These are phyloP conservation scores for Betta splendens DNA, from an alignment of 2,797 vertebrate genomes.

Conservation along the genomic window DNA sequence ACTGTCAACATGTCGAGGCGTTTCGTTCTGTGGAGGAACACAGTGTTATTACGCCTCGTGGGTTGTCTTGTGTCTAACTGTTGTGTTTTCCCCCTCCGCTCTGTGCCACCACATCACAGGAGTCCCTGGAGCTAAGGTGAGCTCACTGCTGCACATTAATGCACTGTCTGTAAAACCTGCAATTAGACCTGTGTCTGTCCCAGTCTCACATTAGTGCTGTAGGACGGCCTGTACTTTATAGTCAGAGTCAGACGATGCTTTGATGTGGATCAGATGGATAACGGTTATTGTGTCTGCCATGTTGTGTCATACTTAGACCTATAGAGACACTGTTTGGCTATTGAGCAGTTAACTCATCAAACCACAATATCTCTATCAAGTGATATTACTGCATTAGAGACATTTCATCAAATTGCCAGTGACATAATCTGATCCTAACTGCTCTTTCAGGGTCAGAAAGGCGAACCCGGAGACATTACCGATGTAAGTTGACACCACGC, in stretches of 20 bases:
- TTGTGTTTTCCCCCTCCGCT: constrained; percentile 39
- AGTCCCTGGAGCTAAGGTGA: constrained; percentile 87
- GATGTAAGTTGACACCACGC: constrained; percentile 85
- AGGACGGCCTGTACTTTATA: constrained; percentile 48
- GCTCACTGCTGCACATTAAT: constrained; percentile 35
- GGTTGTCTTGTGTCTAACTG: constrained; percentile 54
- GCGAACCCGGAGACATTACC: constrained; percentile 94
- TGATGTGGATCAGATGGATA: constrained; percentile 55
- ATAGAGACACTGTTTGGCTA: constrained; percentile 5
- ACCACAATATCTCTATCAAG: neutral
- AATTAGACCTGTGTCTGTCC: constrained; percentile 39
- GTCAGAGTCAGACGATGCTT: constrained; percentile 60
- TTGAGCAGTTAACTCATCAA: constrained; percentile 2
- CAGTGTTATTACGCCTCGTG: constrained; percentile 5
- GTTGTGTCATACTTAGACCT: constrained; percentile 27
- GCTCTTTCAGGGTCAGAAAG: constrained; percentile 89
- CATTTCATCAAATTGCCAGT: neutral
- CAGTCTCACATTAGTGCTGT: constrained; percentile 31
- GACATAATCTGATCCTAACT: constrained; percentile 11
- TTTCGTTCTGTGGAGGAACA: neutral
- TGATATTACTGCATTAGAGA: too few species aligned
- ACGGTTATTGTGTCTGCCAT: constrained; percentile 47
- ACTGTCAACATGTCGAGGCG: neutral
- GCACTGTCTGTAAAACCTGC: constrained; percentile 24
- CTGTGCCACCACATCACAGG: constrained; percentile 74